Evolutionary conservation across 2,113 vertebrate genomes (phyloP).

Genomic region (Eolophus roseicapilla): DNA sequence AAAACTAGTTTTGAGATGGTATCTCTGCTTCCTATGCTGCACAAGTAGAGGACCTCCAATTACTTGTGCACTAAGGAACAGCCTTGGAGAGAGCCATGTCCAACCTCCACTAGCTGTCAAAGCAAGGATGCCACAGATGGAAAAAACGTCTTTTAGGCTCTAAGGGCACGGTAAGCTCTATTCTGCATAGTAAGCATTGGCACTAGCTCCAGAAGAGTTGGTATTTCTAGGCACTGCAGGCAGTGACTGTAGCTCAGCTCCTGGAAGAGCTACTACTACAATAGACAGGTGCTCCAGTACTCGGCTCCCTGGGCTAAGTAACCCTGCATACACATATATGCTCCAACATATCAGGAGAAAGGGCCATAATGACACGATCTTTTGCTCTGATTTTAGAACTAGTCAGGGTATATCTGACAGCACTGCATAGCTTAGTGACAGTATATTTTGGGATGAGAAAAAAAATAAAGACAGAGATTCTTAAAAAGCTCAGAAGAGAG

Average conservation of each 20-base stretch:
- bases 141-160: background rate
- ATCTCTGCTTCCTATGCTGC: background rate
- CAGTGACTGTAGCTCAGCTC: background rate
- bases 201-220: background rate
- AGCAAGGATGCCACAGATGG: background rate
- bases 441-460: background rate
- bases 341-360: background rate
- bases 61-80: background rate
- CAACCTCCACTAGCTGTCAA: background rate
- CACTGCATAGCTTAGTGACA: background rate
- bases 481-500: background rate
- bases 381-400: background rate
- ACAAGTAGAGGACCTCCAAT: background rate
- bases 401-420: background rate
- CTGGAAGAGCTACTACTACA: background rate
- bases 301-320: background rate
- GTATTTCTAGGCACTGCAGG: background rate
- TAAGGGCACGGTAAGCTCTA: background rate
- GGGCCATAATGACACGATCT: background rate
- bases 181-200: background rate
- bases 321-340: background rate
- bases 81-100: background rate
- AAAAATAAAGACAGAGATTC: background rate
- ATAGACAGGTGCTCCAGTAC: background rate
- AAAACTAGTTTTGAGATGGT: background rate